phyloP scores from a whole-genome alignment of 1,140 invertebrate species.

The Ctenoplectra terminalis region DNA sequence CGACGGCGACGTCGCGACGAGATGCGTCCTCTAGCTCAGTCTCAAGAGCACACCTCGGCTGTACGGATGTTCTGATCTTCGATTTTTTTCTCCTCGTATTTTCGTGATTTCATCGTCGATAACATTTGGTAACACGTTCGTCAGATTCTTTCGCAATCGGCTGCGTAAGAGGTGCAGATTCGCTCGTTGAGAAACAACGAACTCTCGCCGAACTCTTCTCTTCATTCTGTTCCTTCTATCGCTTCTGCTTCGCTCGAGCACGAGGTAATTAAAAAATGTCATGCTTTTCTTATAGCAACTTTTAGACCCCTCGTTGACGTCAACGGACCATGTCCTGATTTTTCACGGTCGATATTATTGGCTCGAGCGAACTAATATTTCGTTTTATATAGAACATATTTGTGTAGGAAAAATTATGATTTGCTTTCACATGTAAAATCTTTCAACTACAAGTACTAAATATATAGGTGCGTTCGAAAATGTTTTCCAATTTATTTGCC shows the following conservation, averaged over 20 bases:
- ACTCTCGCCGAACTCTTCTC: conserved; percentile 9
- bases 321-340: conserved; percentile 24
- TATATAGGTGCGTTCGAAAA: background rate
- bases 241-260: conserved; percentile 30
- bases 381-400: background rate
- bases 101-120: conserved; percentile 9
- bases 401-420: background rate
- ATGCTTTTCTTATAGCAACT: conserved; percentile 7
- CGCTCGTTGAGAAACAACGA: background rate
- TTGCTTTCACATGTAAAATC: background rate
- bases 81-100: conserved; percentile 32
- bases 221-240: conserved; percentile 11
- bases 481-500: conserved; percentile 1
- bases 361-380: conserved; percentile 1
- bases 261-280: conserved; percentile 33
- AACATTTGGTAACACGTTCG: conserved; percentile 12
- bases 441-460: background rate
- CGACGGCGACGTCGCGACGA: conserved; percentile 69
- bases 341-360: conserved; percentile 8
- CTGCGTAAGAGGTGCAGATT: background rate
- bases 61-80: conserved; percentile 71
- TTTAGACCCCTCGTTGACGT: conserved; percentile 10
- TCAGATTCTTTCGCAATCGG: background rate
- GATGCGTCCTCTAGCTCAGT: conserved; percentile 82
- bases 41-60: conserved; percentile 80